Evolutionary conservation across 2,113 vertebrate genomes (phyloP), one percentile per base, ranked within the genome.

Genomic region (Sylvilagus bachmani): DNA sequence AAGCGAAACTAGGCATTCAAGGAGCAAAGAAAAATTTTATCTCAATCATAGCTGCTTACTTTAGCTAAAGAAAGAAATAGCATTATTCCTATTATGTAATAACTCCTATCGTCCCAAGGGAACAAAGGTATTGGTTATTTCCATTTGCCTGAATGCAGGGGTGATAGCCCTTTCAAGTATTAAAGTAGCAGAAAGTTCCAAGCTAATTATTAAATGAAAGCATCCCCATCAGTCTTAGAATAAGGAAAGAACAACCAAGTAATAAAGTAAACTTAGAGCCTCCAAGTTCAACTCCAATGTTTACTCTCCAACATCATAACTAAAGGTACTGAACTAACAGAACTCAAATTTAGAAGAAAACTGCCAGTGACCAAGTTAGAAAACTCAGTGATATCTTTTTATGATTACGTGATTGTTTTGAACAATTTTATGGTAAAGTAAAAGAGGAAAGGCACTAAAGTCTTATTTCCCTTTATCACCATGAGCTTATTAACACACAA

Each of bases 141-240:
- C 70, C 75, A 49, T 78, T n/a, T 81, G 62, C 29, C 80, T 91
- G 71, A 62, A 36, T 73, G 53, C 58, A 90, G 33, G 75, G 33
- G 19, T 55, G 22, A 77, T 51, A 49, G 14, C 25, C 33, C 51
- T 87, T 58, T 73, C 31, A 79, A 78, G 55, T 8, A 89, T 66
- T 80, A 86, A 74, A 82, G 33, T n/a, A 87, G 55, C 89, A 86
- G 91, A 81, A 84, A 80, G 11, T 62, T 44, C 70, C 67, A 24
- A 93, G 71, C 36, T 85, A 91, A 73, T 94, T 85, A 82, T 64
- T 90, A 90, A 91, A 69, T 69, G 31, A 94, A 87, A 95, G 75
- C 24, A 89, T 86, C 70, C 51, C 61, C 14, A 62, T 44, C 19
- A 49, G 51, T 75, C 62, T 77, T 71, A 78, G 90, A 83, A 82